Percentiles rank a stretch among this genome's conserved stretches.
Conservation (phyloP, 1,140 invertebrate species). For the Choristoneura fumiferana region DNA sequence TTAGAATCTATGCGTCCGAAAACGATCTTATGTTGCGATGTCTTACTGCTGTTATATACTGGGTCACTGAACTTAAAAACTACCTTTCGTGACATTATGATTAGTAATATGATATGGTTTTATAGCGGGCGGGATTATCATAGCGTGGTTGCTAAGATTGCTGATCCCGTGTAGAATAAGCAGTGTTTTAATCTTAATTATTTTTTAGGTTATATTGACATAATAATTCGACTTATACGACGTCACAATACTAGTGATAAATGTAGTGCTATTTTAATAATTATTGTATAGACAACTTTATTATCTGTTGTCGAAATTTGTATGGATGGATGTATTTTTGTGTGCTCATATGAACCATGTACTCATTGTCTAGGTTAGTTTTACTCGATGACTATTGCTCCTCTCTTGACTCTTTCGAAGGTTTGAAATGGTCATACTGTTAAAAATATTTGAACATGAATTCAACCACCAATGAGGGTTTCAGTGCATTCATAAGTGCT, state of each 20-base stretch:
- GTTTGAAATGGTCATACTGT: background rate
- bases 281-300: slow-evolving; percentile 14
- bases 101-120: too few relatives aligned
- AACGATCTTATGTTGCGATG: slow-evolving; percentile 12
- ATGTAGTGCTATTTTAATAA: slow-evolving; percentile 19
- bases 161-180: background rate
- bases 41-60: background rate
- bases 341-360: slow-evolving; percentile 10
- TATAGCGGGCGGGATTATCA: too few relatives aligned
- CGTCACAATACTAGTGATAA: slow-evolving; percentile 12
- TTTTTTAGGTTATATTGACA: slow-evolving; percentile 14
- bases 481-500: too few relatives aligned
- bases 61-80: background rate
- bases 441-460: too few relatives aligned
- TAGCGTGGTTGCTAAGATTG: background rate
- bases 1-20: slow-evolving; percentile 7
- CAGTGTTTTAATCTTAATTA: slow-evolving; percentile 8
- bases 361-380: slow-evolving; percentile 15
- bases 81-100: too few relatives aligned
- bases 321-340: slow-evolving; percentile 19
- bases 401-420: background rate
- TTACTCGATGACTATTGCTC: background rate
- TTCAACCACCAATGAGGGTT: too few relatives aligned
- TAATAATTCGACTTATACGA: slow-evolving; percentile 19
- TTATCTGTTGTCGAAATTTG: slow-evolving; percentile 8